Evolutionary conservation across 1,140 invertebrate species (phyloP).

Genomic region (Papilio machaon): DNA sequence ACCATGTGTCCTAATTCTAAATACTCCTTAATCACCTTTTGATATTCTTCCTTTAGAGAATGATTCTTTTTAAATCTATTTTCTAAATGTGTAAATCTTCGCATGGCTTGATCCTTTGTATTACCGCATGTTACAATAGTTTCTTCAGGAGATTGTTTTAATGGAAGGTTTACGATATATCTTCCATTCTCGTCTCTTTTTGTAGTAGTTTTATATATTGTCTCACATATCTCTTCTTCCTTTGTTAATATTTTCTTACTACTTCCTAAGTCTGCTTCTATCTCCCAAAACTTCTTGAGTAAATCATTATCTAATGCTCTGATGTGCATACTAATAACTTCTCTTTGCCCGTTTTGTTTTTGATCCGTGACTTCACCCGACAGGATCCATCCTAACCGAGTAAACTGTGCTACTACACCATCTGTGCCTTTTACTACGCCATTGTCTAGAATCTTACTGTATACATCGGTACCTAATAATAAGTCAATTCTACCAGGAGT

Average conservation of each 20-base stretch:
- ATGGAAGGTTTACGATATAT: conserved; percentile 31
- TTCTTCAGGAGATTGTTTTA: no score
- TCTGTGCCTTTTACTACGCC: conserved; percentile 43
- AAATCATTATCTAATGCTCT: conserved; percentile 44
- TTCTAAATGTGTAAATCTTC: no score
- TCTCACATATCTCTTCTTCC: conserved; percentile 49
- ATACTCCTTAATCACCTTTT: no score
- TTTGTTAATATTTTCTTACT: conserved; percentile 42
- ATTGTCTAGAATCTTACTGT: conserved; percentile 48
- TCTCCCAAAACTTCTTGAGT: conserved; percentile 51
- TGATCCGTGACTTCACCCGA: conserved; percentile 45
- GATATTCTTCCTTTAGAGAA: no score
- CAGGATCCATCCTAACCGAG: conserved; percentile 48
- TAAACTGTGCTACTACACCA: conserved; percentile 49
- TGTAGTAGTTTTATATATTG: conserved; percentile 47
- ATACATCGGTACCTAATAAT: conserved; percentile 47
- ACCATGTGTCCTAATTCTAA: no score
- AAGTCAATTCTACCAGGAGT: conserved; percentile 47
- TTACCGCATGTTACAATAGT: no score
- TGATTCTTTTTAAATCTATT: no score
- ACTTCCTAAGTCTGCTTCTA: conserved; percentile 45
- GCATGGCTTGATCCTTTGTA: no score
- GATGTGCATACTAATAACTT: conserved; percentile 12
- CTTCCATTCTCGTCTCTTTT: conserved; percentile 45
- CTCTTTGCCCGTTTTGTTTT: conserved; percentile 41